Base-by-base conservation (phyloP, 2,797 vertebrate genomes). In the Mormyrops boulengeri region DNA sequence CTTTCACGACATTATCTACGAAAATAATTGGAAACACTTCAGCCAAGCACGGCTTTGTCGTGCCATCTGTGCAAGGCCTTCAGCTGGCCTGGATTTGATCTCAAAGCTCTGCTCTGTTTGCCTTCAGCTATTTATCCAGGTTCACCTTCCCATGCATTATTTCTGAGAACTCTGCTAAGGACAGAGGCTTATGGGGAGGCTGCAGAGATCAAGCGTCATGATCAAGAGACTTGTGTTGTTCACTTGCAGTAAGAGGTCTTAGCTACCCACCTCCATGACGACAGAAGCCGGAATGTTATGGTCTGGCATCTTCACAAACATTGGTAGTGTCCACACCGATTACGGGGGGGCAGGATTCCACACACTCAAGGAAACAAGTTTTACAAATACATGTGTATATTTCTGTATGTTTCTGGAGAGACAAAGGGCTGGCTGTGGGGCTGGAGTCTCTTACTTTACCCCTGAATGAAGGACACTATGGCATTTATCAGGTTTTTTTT, bases 101-200 rank as follows among this genome's bases (percentile, higher is more conserved):
- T 85, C 26, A 4, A 26, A 50, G n/a, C 44, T 90, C 88, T 60
- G 38, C 62, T 85, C 89, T 89, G 88, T 90, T 89, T 85, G 69
- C 89, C 84, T 89, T 49, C 9, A 52, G 89, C 77, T 90, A 86
- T 91, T 90, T 88, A 86, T 88, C 89, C 86, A 89, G 88, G 66
- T 88, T 73, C 57, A 55, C 50, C 9, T 69, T 38, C 38, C 60
- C 86, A 66, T 88, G 90, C 89, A 91, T 91, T 90, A 91, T 88
- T 88, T 44, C 55, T 88, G 55, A 62, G 87, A 7, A 44, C 38
- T 60, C 30, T 53, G 26, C 50, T 38, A 19, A 47, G 55, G 49
- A 47, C 19, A 2, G 57, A 19, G n/a, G 55, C 19, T n/a, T 44
- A 49, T 19, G 12, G 53, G 30, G 19, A 66, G 52, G 57, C 55